phyloP scores from a whole-genome alignment of 2,113 vertebrate genomes.

The Tiliqua scincoides region DNA sequence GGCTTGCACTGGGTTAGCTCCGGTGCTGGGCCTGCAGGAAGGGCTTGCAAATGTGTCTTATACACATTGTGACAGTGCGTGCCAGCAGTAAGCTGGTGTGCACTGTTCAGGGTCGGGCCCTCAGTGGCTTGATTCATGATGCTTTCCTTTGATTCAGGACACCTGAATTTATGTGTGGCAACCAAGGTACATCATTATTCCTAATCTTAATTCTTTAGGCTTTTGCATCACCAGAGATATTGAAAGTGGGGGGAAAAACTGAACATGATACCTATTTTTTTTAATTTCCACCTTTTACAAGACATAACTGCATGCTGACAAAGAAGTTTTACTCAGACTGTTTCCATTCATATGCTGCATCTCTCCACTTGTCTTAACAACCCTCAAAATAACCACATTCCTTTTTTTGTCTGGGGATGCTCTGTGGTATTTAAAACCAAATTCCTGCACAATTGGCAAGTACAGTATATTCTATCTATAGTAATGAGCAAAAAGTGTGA shows the following conservation, averaged over 20 bases:
- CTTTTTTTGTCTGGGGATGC: conserved; percentile 33
- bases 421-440: conserved; percentile 62
- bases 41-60: too few relatives aligned
- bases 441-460: conserved; percentile 48
- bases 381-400: conserved; percentile 58
- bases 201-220: not conserved
- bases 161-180: not conserved
- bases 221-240: too few relatives aligned
- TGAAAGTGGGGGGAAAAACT: not conserved
- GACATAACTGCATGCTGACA: conserved; percentile 49
- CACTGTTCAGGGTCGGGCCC: too few relatives aligned
- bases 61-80: too few relatives aligned
- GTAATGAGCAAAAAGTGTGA: conserved; percentile 67
- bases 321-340: conserved; percentile 47
- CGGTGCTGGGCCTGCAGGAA: too few relatives aligned
- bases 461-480: conserved; percentile 46
- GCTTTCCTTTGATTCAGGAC: not conserved
- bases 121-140: not conserved
- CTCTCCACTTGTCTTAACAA: conserved; percentile 35
- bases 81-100: too few relatives aligned
- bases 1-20: too few relatives aligned
- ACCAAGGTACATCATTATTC: not conserved
- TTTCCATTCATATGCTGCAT: conserved; percentile 35
- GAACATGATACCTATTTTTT: not conserved
- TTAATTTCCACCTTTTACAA: not conserved